phyloP scores from a whole-genome alignment of 1,140 invertebrate species.

The Notospermus geniculatus region DNA sequence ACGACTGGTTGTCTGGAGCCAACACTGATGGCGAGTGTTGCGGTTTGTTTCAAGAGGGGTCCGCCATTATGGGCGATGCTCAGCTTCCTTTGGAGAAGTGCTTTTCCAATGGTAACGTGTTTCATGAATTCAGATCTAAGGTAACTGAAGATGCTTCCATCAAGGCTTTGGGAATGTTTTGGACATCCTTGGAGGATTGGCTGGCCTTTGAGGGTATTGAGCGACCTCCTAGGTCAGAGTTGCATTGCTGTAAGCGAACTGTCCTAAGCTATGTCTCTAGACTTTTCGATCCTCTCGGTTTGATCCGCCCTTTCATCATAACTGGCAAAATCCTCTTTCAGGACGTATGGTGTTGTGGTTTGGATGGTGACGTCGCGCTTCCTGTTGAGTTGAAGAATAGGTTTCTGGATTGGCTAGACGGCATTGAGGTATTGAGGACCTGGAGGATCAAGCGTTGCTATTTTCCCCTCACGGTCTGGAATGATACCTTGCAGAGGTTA shows the following conservation, averaged over 20 bases:
- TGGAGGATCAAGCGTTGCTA: not conserved
- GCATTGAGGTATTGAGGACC: not conserved
- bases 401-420: not conserved
- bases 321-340: not conserved
- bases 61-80: not conserved
- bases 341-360: not conserved
- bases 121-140: too few species aligned
- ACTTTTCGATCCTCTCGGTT: conserved; percentile 2
- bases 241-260: too few species aligned
- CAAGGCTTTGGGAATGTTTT: too few species aligned
- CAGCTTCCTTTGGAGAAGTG: not conserved
- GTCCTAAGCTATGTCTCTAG: not conserved
- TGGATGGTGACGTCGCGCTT: not conserved
- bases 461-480: not conserved
- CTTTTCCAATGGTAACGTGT: not conserved
- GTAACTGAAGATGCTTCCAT: too few species aligned
- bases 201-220: too few species aligned
- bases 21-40: conserved; percentile 40
- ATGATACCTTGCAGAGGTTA: too few species aligned
- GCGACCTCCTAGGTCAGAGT: too few species aligned
- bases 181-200: too few species aligned
- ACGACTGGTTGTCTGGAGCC: conserved; percentile 53
- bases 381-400: not conserved
- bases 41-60: conserved; percentile 18
- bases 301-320: not conserved